Evolutionary conservation across 2,888 invertebrate genomes (phyloP).

Genomic region (Oegoconia quadripuncta): DNA sequence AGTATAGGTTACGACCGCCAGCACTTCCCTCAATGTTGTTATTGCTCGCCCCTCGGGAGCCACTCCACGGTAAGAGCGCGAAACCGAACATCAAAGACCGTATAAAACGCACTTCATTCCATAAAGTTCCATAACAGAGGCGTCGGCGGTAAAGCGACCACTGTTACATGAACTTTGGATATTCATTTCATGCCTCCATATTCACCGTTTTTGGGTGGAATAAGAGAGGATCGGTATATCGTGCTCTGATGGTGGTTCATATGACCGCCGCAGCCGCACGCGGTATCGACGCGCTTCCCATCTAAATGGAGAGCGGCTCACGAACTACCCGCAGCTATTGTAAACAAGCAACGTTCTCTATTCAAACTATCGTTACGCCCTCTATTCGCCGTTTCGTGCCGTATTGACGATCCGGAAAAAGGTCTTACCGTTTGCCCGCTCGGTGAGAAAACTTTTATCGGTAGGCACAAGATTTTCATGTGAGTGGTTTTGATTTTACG

Average conservation of each 20-base stretch:
- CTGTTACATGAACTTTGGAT: constrained; percentile 43
- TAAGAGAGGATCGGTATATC: constrained; percentile 36
- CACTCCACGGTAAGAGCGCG: constrained; percentile 60
- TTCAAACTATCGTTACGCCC: constrained; percentile 69
- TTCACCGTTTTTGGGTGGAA: constrained; percentile 25
- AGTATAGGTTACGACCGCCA: constrained; percentile 46
- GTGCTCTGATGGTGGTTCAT: constrained; percentile 43
- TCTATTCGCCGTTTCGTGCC: constrained; percentile 54
- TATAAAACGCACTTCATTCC: constrained; percentile 72
- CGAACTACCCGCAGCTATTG: constrained; percentile 73
- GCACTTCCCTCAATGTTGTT: constrained; percentile 58
- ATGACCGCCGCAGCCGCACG: constrained; percentile 53
- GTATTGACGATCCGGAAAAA: constrained; percentile 58
- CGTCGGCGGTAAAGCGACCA: constrained; percentile 50
- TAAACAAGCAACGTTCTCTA: constrained; percentile 71
- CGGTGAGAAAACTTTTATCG: constrained; percentile 47
- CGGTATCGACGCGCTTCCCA: constrained; percentile 64
- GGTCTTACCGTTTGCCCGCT: constrained; percentile 46
- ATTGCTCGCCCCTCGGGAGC: constrained; percentile 58
- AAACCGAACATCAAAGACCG: constrained; percentile 71
- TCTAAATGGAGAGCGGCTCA: constrained; percentile 71
- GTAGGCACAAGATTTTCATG: constrained; percentile 42
- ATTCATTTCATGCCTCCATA: constrained; percentile 32
- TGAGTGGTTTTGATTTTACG: constrained; percentile 38
- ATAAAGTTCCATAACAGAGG: constrained; percentile 67